phyloP scores from a whole-genome alignment of 2,797 vertebrate species.

The Brotula barbata region DNA sequence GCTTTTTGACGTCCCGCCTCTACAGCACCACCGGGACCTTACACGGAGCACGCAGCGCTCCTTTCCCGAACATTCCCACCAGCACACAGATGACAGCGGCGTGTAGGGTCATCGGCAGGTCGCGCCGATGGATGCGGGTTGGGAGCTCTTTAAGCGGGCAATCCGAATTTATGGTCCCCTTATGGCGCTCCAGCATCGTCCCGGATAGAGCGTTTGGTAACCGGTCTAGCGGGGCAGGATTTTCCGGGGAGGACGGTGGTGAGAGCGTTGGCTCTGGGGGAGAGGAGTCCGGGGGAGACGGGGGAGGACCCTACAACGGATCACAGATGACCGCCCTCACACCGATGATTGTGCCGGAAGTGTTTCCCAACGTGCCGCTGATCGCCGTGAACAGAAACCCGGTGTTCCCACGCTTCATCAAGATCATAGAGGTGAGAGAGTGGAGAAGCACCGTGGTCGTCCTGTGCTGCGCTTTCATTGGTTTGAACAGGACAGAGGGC shows the following conservation, averaged over 20 bases:
- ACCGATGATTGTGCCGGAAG: conserved; percentile 90
- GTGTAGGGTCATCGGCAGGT: conserved; percentile 15
- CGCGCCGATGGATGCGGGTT: conserved; percentile 58
- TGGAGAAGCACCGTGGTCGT: no score
- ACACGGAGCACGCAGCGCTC: conserved; percentile 13
- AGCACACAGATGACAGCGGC: conserved; percentile 36
- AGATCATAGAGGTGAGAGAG: conserved; percentile 91
- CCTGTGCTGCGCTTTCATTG: neutral
- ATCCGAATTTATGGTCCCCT: neutral
- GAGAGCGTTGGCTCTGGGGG: conserved; percentile 75
- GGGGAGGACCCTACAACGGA: conserved; percentile 69
- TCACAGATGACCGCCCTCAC: conserved; percentile 90
- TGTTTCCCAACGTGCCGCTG: conserved; percentile 92
- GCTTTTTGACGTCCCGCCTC: conserved; percentile 13
- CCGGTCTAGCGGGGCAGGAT: conserved; percentile 64
- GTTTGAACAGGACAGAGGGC: conserved; percentile 4
- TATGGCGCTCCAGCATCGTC: neutral
- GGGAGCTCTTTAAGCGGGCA: conserved; percentile 11
- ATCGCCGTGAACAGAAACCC: conserved; percentile 90
- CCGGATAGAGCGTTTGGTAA: conserved; percentile 70
- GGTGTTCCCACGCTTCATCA: conserved; percentile 94
- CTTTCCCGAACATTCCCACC: neutral
- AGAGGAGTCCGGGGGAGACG: conserved; percentile 73
- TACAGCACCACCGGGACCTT: conserved; percentile 30
- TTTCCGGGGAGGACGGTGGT: conserved; percentile 76